Evolutionary conservation across 1,140 invertebrate genomes (phyloP).

Genomic region (Cydia fagiglandana): DNA sequence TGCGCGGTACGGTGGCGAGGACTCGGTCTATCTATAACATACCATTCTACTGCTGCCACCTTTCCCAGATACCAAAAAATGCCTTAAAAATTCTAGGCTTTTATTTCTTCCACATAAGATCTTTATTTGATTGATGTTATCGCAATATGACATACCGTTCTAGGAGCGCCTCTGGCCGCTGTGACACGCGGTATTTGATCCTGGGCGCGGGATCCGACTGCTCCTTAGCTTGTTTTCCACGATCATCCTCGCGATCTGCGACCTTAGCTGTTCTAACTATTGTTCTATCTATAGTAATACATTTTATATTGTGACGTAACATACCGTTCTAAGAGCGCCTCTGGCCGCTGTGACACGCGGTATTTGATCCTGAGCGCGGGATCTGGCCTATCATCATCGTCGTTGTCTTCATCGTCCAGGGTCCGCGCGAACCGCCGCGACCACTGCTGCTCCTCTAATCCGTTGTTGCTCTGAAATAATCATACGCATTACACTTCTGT

Average conservation of each 20-base stretch:
- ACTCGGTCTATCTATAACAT: no score
- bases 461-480: conserved; percentile 44
- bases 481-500: no score
- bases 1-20: no score
- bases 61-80: no score
- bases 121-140: background rate
- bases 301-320: background rate
- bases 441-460: conserved; percentile 65
- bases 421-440: conserved; percentile 58
- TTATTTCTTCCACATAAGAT: no score
- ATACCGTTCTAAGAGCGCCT: conserved; percentile 57
- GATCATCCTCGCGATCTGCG: no score
- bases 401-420: conserved; percentile 57
- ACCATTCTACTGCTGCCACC: no score
- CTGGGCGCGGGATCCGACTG: conserved; percentile 42
- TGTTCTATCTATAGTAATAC: no score
- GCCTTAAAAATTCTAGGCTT: no score
- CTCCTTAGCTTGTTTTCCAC: conserved; percentile 13
- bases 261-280: no score
- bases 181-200: conserved; percentile 53
- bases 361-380: conserved; percentile 50
- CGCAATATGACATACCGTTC: conserved; percentile 48
- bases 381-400: conserved; percentile 43
- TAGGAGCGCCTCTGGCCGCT: conserved; percentile 48
- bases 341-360: conserved; percentile 44